A percentile compares a stretch with the other conserved stretches of the same genome.
These are phyloP conservation scores for Oligia latruncula DNA, from an alignment of 2,888 invertebrate species.

Conservation along the genomic window DNA sequence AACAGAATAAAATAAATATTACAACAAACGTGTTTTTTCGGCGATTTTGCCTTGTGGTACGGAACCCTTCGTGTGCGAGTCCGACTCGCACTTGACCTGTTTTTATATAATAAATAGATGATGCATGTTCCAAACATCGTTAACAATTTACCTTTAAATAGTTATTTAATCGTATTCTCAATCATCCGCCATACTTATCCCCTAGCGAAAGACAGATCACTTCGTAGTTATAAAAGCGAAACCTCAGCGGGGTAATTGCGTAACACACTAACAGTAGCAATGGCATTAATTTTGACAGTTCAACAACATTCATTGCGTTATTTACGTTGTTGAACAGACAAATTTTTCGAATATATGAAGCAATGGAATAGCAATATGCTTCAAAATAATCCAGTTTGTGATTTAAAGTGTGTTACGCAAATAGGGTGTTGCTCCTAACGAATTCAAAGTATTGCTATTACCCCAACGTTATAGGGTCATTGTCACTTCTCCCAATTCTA, in stretches of 20 bases:
- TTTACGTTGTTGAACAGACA: neutral
- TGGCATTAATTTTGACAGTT: neutral
- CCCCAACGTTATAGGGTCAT: neutral
- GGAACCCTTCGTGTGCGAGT: too few species aligned
- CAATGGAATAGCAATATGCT: neutral
- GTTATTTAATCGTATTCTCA: neutral
- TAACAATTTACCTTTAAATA: neutral
- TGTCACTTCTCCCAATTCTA: neutral
- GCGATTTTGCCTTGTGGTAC: too few species aligned
- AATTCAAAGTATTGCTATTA: neutral
- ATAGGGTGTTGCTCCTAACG: too few species aligned
- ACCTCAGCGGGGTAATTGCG: neutral
- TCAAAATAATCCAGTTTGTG: neutral
- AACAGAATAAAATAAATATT: too few species aligned
- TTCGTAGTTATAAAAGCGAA: neutral
- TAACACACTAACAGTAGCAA: neutral
- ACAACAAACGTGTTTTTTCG: too few species aligned
- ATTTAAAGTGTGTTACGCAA: neutral
- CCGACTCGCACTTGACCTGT: too few species aligned
- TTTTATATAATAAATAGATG: neutral
- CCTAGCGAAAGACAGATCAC: neutral
- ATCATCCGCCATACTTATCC: neutral
- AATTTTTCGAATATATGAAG: neutral
- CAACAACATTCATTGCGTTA: neutral
- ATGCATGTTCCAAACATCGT: neutral